Base-by-base conservation (phyloP, 2,888 invertebrate genomes). In the Crossocerus cetratus region DNA sequence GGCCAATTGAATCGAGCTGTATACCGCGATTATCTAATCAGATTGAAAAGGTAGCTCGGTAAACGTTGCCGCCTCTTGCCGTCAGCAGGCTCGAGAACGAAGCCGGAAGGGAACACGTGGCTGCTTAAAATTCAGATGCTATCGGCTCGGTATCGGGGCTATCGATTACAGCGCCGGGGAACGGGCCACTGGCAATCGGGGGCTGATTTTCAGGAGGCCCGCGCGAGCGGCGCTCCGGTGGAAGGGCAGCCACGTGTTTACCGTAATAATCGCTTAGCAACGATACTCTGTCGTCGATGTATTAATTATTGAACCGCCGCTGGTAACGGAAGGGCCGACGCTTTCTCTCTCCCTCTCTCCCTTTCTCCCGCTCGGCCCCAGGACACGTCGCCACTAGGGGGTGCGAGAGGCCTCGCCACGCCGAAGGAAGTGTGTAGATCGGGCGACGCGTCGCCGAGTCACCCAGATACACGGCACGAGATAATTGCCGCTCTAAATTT, bases 231-330 rank as follows among this genome's bases (percentile, higher is more conserved):
- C 72, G 74, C 69, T 63, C 20, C 3, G 44, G 49, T 43, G 45
- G 20, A 32, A 32, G 32, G 32, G 32, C 32, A n/a, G n/a, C n/a
- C 13, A 13, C 21, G 11, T 84, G 86, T 88, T 88, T 86, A 79
- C 75, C 73, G 70, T 75, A 78, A 77, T 84, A 85, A 88, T 87
- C 86, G 85, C 86, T 80, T 86, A 85, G 86, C 87, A 85, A 88
- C 87, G 84, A 85, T 87, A 85, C 68, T 61, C 22, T 76, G 72
- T 65, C 77, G 78, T 79, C 84, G 80, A 86, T 86, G 81, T 82
- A 86, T 87, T 87, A 87, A 87, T 87, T 86, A 86, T 87, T 86
- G 86, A 87, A 81, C 83, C 72, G 69, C 70, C 69, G 72, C 57
- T 72, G 70, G 61, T 69, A 74, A 69, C 67, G 78, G 76, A 77